phyloP scores from a whole-genome alignment of 2,797 vertebrate species.

The Gouania willdenowi region DNA sequence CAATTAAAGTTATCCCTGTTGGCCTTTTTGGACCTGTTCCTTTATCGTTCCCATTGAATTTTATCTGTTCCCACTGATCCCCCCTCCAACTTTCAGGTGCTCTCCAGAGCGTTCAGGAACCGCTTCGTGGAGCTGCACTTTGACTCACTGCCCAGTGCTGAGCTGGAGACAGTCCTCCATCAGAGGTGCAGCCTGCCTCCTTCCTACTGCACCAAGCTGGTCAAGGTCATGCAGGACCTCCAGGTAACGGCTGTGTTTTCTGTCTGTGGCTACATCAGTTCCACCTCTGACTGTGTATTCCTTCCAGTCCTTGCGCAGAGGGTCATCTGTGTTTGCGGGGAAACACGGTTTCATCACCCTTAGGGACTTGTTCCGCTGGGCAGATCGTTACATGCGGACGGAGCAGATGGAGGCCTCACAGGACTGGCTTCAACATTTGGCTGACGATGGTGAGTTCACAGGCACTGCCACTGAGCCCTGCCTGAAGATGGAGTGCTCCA shows the following conservation, averaged over 20 bases:
- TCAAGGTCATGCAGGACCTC: slow-evolving; percentile 93
- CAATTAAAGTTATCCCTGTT: too few species aligned
- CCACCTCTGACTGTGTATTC: background rate
- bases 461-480: too few species aligned
- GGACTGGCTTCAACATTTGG: slow-evolving; percentile 95
- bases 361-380: slow-evolving; percentile 95
- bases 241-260: slow-evolving; percentile 75
- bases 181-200: slow-evolving; percentile 90
- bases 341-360: slow-evolving; percentile 97
- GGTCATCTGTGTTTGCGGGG: slow-evolving; percentile 94
- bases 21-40: too few species aligned
- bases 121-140: slow-evolving; percentile 97
- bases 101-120: slow-evolving; percentile 96
- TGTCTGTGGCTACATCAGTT: too few species aligned
- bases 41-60: too few species aligned
- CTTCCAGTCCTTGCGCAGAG: slow-evolving; percentile 85
- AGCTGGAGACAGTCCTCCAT: slow-evolving; percentile 92
- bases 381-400: slow-evolving; percentile 88
- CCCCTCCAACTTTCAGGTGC: slow-evolving; percentile 82
- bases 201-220: slow-evolving; percentile 90
- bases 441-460: slow-evolving; percentile 83
- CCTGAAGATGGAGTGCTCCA: background rate
- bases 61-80: too few species aligned
- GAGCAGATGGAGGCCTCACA: slow-evolving; percentile 79
- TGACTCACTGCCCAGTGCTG: slow-evolving; percentile 88